Evolutionary conservation across 2,888 invertebrate genomes (phyloP), one percentile per base, ranked within the genome.

Genomic region (Agrotis exclamationis): DNA sequence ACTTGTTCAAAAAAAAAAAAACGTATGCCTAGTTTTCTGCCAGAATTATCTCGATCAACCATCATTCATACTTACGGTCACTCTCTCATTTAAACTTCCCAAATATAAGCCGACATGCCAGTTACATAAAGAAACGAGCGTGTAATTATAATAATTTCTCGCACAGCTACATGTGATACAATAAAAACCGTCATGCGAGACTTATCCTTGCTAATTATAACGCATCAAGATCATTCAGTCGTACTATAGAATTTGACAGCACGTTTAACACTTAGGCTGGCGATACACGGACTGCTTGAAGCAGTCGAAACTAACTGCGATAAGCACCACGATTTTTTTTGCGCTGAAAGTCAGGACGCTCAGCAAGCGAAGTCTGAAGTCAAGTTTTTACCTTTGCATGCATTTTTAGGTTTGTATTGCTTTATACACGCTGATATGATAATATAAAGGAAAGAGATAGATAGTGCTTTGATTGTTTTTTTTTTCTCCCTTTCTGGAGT

Each of bases 201-300:
- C n/a, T 28, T 22, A 54, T 22, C 72, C 24, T 33, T 20, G 56
- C 70, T 82, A 85, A 85, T 85, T 78, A 80, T 72, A 75, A 71
- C 71, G 63, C 80, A 74, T 72, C 82, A 79, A 69, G 74, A 76
- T 71, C 78, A 71, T 58, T 72, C 64, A 20, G 54, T 54, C 72
- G 74, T 77, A 79, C 74, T 77, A 76, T 70, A 76, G 59, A 33
- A 39, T 74, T 74, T 86, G 87, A 80, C 86, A 85, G 86, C 63
- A 58, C 83, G 82, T 83, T 86, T 77, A 84, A 45, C 44, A 44
- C 53, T 71, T 56, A 53, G 39, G 39, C 33, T 33, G 9, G 33
- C 39, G 1, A 11, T 39, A 39, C 39, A 39, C 39, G 39, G 39
- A 39, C 11, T 39, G 39, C 39, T 39, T 24, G 24, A 24, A 24